Conservation (phyloP, 2,888 invertebrate species). For the Anoplius nigerrimus region DNA sequence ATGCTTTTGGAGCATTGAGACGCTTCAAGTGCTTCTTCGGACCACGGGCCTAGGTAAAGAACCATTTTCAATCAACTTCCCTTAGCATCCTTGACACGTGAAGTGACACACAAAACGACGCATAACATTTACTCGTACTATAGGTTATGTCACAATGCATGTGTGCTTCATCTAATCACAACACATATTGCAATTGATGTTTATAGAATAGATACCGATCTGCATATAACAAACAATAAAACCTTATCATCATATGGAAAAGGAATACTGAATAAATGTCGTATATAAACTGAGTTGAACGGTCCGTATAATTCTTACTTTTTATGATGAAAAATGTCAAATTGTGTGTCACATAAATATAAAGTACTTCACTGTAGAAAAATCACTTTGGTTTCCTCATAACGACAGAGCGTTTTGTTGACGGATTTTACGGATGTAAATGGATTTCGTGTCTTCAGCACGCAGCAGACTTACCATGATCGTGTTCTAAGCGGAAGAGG, state of each 20-base stretch:
- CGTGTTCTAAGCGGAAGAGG: slow-evolving; percentile 65
- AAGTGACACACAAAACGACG: background rate
- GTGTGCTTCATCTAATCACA: background rate
- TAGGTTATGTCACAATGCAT: slow-evolving; percentile 1
- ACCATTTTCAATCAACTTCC: slow-evolving; percentile 10
- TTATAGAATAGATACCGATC: too few relatives aligned
- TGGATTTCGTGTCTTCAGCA: slow-evolving; percentile 58
- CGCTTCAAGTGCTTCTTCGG: slow-evolving; percentile 99
- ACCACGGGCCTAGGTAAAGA: slow-evolving; percentile 90
- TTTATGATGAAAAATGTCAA: slow-evolving; percentile 9
- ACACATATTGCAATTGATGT: too few relatives aligned
- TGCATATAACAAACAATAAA: background rate
- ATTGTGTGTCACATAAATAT: slow-evolving; percentile 36
- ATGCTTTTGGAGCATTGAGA: slow-evolving; percentile 98
- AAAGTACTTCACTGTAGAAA: slow-evolving; percentile 40
- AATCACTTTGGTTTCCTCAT: slow-evolving; percentile 42
- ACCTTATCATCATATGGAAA: background rate
- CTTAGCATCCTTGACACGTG: background rate
- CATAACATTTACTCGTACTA: background rate
- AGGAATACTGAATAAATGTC: background rate
- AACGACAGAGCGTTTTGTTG: slow-evolving; percentile 13
- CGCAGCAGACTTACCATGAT: slow-evolving; percentile 68
- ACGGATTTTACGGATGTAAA: slow-evolving; percentile 52
- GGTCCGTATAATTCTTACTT: slow-evolving; percentile 15
- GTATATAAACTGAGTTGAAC: background rate